These are phyloP conservation scores for Petrolisthes manimaculis DNA, from an alignment of 2,888 invertebrate species.

Conservation along the genomic window DNA sequence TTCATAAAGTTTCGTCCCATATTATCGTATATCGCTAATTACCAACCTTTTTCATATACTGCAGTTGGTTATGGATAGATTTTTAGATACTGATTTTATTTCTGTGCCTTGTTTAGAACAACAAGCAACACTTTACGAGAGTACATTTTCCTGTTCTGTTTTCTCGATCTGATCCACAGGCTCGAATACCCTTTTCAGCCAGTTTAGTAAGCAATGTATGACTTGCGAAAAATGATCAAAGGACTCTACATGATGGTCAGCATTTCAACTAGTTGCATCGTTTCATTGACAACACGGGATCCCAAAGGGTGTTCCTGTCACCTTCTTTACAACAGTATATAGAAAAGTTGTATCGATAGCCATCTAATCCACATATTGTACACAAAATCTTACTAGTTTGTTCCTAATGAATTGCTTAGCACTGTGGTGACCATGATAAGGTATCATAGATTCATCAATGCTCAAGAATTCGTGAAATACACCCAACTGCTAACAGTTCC, in stretches of 20 bases:
- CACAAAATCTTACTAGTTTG: background rate
- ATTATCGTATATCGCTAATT: too few species aligned
- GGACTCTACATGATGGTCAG: background rate
- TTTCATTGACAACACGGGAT: constrained; percentile 12
- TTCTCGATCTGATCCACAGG: constrained; percentile 9
- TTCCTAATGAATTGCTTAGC: background rate
- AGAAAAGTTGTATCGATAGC: constrained; percentile 3
- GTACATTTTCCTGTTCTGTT: background rate
- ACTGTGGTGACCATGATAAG: constrained; percentile 21
- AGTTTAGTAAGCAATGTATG: constrained; percentile 12
- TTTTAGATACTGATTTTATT: too few species aligned
- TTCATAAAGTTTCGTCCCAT: too few species aligned
- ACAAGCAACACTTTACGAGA: too few species aligned
- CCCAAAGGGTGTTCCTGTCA: background rate
- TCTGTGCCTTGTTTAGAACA: too few species aligned
- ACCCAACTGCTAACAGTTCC: constrained; percentile 4
- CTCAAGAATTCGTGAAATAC: constrained; percentile 13
- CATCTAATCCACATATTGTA: background rate
- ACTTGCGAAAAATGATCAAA: constrained; percentile 33
- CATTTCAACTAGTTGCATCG: background rate
- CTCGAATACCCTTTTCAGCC: constrained; percentile 27
- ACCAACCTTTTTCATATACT: too few species aligned
- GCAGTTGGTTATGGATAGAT: too few species aligned
- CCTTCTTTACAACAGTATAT: constrained; percentile 11
- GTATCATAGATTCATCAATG: constrained; percentile 36